These are phyloP conservation scores for Mus spicilegus DNA, from an alignment of 2,113 vertebrate species.

Conservation along the genomic window DNA sequence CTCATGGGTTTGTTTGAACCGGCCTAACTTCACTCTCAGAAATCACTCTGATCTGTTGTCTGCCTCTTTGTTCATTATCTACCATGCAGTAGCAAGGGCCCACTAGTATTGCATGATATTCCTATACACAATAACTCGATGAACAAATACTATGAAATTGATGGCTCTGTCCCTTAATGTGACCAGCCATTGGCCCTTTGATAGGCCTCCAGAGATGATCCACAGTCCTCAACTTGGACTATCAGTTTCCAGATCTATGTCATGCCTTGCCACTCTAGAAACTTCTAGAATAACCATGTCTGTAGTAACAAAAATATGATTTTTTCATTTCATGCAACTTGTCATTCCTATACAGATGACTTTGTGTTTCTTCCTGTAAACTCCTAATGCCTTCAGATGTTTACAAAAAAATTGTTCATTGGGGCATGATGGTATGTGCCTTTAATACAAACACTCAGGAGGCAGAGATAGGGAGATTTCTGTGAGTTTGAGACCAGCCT, in stretches of 20 bases:
- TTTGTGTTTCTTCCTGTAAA: not conserved
- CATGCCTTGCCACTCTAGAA: not conserved
- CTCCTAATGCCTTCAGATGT: not conserved
- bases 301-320: conserved; percentile 17
- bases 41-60: not conserved
- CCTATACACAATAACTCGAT: not conserved
- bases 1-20: not conserved
- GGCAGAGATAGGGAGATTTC: not conserved
- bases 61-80: conserved; percentile 7
- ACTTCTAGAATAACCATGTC: conserved; percentile 40
- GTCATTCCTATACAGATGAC: not conserved
- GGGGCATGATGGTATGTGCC: too few relatives aligned
- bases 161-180: not conserved
- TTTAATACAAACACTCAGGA: not conserved
- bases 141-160: not conserved
- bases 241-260: not conserved
- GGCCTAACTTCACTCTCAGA: not conserved
- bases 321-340: conserved; percentile 18
- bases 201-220: not conserved
- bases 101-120: not conserved
- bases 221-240: not conserved
- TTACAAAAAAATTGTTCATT: conserved; percentile 29
- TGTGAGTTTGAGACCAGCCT: not conserved
- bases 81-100: not conserved
- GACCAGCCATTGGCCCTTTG: not conserved